Evolutionary conservation across 2,797 vertebrate species (phyloP), one percentile per base, ranked within the genome.

Genomic region (Tolypeutes matacus): DNA sequence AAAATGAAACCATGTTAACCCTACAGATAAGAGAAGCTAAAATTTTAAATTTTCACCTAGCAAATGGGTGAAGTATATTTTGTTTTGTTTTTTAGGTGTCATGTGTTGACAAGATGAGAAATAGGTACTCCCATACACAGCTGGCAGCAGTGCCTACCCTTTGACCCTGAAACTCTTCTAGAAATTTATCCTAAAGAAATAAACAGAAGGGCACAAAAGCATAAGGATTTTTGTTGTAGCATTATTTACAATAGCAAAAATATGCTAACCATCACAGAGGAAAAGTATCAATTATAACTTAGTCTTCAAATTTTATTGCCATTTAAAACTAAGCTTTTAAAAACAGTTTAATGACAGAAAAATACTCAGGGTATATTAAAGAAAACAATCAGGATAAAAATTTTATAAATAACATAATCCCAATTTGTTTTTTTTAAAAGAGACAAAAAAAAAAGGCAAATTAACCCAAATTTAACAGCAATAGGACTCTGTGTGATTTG

Each of bases 251-350:
- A 13, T 1, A 10, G 17, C 2, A 73, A 58, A 53, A 7, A n/a
- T 7, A 6, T 0, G 14, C 72, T 9, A 4, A 53, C 0, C 10
- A 3, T 0, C 7, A 21, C 0, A n/a, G 12, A 31, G 42, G 15
- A 20, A 36, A 5, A 29, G 4, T 3, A 6, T n/a, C 17, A 11
- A 15, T 25, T 7, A 12, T 1, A 7, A 5, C 6, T 64, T 29
- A 12, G 10, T 23, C 20, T 42, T 7, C 1, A 11, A 39, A 12
- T 15, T 5, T 18, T 11, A 39, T 2, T 31, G n/a, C 6, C 27
- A 36, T 27, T 65, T 46, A 82, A 25, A 70, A 29, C 42, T 18
- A 27, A 0, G 17, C 83, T 83, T 72, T 27, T 23, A 56, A 75
- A 72, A 78, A 29, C 10, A 29, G n/a, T 69, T 60, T n/a, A 39